Percentiles rank a stretch among this genome's conserved stretches.
Evolutionary conservation across 2,888 invertebrate species (phyloP).

Genomic region (Amblyteles armatorius): DNA sequence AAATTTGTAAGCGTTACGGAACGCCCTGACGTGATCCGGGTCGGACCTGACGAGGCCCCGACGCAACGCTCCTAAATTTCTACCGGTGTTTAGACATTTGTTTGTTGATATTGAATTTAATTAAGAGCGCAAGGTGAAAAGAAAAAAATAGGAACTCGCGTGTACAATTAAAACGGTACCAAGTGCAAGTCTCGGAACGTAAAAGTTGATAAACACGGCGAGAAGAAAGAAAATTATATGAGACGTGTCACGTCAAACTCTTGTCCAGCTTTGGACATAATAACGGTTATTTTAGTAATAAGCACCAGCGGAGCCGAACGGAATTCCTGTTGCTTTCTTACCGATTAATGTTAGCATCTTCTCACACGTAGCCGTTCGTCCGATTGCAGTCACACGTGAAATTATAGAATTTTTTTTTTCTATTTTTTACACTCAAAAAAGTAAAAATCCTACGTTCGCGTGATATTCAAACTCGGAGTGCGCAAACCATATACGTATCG

Average conservation of each 20-base stretch:
- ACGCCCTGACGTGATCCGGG: no score
- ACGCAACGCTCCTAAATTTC: no score
- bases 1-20: no score
- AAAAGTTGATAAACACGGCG: constrained; percentile 54
- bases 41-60: no score
- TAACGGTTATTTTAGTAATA: constrained; percentile 35
- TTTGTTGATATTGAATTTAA: no score
- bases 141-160: neutral
- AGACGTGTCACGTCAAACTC: constrained; percentile 35
- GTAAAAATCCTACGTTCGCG: constrained; percentile 21
- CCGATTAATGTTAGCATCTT: constrained; percentile 34
- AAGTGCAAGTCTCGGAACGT: neutral
- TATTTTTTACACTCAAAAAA: neutral
- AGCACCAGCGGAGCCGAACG: constrained; percentile 26
- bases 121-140: no score
- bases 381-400: constrained; percentile 28
- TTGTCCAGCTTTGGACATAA: neutral
- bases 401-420: constrained; percentile 3
- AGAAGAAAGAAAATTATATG: constrained; percentile 50
- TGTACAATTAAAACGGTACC: neutral
- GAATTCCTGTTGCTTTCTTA: constrained; percentile 45
- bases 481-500: neutral
- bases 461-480: neutral
- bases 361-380: constrained; percentile 5
- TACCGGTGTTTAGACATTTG: no score